phyloP scores from a whole-genome alignment of 2,113 vertebrate species.

The Bubo bubo region DNA sequence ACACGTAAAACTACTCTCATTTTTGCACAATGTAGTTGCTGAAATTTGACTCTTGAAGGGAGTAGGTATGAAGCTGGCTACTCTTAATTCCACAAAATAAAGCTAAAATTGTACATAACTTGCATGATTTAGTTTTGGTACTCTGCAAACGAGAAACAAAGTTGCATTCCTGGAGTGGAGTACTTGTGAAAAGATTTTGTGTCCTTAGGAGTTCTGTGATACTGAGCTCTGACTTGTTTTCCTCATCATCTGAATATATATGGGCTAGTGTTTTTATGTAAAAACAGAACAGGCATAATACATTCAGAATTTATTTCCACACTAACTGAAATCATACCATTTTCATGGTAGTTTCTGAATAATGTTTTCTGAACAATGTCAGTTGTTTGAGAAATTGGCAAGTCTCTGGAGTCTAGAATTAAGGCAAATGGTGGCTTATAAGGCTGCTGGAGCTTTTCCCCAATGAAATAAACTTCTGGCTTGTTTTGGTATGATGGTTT shows the following conservation, averaged over 20 bases:
- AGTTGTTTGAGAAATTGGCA: not conserved
- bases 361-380: not conserved
- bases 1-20: not conserved
- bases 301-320: not conserved
- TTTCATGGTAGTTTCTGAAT: not conserved
- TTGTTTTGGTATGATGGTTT: not conserved
- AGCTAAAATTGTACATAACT: not conserved
- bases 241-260: not conserved
- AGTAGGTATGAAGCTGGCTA: accelerated
- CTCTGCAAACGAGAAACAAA: not conserved
- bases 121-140: not conserved
- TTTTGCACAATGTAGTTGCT: not conserved
- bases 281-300: not conserved
- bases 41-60: not conserved
- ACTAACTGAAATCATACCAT: not conserved
- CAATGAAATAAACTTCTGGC: not conserved
- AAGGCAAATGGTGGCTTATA: not conserved
- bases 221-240: not conserved
- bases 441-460: not conserved
- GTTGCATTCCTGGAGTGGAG: accelerated
- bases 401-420: not conserved
- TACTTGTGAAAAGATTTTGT: not conserved
- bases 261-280: not conserved
- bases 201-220: not conserved
- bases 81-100: not conserved